Conservation (phyloP, 2,888 invertebrate species). For the Eueremaeus valkanovi region DNA sequence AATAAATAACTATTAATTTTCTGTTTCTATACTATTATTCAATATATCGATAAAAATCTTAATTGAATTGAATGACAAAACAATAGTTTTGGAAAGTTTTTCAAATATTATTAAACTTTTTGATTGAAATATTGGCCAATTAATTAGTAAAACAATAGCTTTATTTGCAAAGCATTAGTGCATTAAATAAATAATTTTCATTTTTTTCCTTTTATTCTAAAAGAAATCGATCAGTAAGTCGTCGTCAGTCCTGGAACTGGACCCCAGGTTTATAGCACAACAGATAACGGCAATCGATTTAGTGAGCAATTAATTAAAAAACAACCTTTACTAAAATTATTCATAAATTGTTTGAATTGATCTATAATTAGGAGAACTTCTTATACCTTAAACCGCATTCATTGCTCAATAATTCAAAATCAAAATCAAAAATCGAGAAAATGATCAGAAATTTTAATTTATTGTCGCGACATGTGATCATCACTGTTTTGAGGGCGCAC, state of each 20-base stretch:
- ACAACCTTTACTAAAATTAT: neutral
- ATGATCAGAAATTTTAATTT: slow-evolving; percentile 44
- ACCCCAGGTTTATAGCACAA: slow-evolving; percentile 42
- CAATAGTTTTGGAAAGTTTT: slow-evolving; percentile 1
- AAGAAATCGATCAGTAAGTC: slow-evolving; percentile 38
- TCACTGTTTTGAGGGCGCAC: slow-evolving; percentile 41
- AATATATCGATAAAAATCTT: too few species aligned
- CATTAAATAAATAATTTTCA: slow-evolving; percentile 11
- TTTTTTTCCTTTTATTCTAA: neutral
- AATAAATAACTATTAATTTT: too few species aligned
- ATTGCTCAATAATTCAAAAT: slow-evolving; percentile 31
- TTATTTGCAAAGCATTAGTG: neutral
- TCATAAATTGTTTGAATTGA: neutral
- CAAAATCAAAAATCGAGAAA: slow-evolving; percentile 39
- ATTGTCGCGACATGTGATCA: slow-evolving; percentile 42
- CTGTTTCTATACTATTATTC: too few species aligned
- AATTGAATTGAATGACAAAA: neutral
- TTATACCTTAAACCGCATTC: slow-evolving; percentile 41
- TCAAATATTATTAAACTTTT: neutral
- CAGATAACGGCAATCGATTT: slow-evolving; percentile 44
- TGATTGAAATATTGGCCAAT: neutral
- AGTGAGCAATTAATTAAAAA: slow-evolving; percentile 26
- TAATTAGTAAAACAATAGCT: neutral
- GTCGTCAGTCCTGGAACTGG: slow-evolving; percentile 41
- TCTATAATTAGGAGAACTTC: slow-evolving; percentile 40